Evolutionary conservation across 2,113 vertebrate genomes (phyloP).

Genomic region (rabbit (Oryctolagus cuniculus)): mOryCun1.1 NC_091436.1:63210501-63211000

Average conservation of each 20-base stretch:
- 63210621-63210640: conserved; percentile 47
- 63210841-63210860: no score
- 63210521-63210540: conserved; percentile 18
- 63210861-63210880: no score
- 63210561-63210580: background rate
- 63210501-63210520: conserved; percentile 19
- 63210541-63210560: conserved; percentile 21
- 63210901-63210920: background rate
- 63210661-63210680: background rate
- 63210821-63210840: no score
- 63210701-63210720: conserved; percentile 37
- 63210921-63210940: no score
- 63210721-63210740: background rate
- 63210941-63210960: no score
- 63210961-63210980: no score
- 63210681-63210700: conserved; percentile 39
- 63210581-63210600: conserved; percentile 19
- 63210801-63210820: no score
- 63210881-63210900: background rate
- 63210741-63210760: no score
- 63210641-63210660: background rate
- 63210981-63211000: no score
- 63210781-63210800: no score
- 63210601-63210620: conserved; percentile 53
- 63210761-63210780: no score